Percentiles rank a stretch among this genome's conserved stretches.
phyloP scores from a whole-genome alignment of 1,140 invertebrate species.

The Diabrotica virgifera region DNA sequence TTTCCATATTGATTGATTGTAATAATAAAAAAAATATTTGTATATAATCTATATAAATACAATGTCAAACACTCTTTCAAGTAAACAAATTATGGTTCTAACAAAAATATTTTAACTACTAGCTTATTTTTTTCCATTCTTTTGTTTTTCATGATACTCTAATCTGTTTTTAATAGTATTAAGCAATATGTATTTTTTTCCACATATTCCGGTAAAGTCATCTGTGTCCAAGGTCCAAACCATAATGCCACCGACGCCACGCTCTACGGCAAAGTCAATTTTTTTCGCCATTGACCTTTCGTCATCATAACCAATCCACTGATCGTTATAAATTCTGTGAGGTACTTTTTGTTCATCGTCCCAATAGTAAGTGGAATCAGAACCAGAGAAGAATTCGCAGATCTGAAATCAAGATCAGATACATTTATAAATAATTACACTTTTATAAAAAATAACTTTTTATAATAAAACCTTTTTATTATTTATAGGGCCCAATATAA shows the following conservation, averaged over 20 bases:
- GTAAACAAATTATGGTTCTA: no score
- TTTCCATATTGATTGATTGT: no score
- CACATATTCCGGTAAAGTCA: constrained; percentile 62
- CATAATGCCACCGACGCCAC: constrained; percentile 63
- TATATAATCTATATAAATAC: no score
- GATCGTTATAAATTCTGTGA: constrained; percentile 34
- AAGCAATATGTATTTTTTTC: constrained; percentile 58
- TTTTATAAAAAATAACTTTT: no score
- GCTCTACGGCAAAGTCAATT: constrained; percentile 50
- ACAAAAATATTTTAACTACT: neutral
- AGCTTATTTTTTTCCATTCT: neutral
- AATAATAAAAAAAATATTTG: no score
- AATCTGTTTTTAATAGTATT: constrained; percentile 49
- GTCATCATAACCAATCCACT: constrained; percentile 46
- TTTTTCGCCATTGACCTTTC: constrained; percentile 31
- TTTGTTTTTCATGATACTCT: constrained; percentile 4
- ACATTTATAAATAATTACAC: no score
- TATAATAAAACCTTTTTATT: no score
- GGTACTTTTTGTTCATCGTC: constrained; percentile 29
- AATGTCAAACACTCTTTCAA: no score
- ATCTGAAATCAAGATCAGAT: constrained; percentile 35
- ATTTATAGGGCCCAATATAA: no score
- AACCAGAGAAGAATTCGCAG: constrained; percentile 34
- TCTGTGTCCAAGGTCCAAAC: constrained; percentile 72
- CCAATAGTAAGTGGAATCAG: constrained; percentile 48